These are phyloP conservation scores for Cynopterus brachyotis DNA, from an alignment of 2,113 vertebrate genomes.

Conservation along the genomic window DNA sequence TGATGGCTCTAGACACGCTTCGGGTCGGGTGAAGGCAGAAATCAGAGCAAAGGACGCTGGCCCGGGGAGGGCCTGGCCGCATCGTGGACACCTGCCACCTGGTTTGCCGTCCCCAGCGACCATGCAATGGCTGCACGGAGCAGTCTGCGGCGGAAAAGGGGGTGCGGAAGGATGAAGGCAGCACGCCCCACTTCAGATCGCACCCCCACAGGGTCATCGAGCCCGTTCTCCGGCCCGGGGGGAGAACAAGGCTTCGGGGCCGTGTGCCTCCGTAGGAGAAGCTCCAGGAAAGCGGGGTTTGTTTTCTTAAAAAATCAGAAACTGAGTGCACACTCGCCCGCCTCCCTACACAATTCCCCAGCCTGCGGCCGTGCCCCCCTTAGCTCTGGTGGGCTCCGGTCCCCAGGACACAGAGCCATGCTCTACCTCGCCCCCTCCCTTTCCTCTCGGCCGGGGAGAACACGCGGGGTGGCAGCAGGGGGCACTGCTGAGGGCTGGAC, in stretches of 20 bases:
- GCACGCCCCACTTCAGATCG: neutral
- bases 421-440: rapidly evolving
- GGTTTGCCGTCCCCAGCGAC: neutral
- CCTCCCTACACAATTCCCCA: neutral
- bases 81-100: neutral
- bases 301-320: neutral
- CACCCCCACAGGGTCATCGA: neutral
- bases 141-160: neutral
- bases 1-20: neutral
- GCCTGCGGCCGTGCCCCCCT: neutral
- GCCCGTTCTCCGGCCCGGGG: neutral
- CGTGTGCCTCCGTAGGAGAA: neutral
- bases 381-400: neutral
- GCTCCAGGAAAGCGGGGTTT: neutral
- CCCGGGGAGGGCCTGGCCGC: neutral
- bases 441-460: neutral
- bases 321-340: neutral
- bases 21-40: rapidly evolving
- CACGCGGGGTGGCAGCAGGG: neutral
- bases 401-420: neutral
- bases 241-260: neutral
- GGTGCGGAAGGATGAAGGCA: neutral
- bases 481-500: neutral
- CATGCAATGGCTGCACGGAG: neutral
- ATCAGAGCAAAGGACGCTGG: neutral